Evolutionary conservation across 2,113 vertebrate species (phyloP), one percentile per base, ranked within the genome.

Genomic region (Rhabdornis inornatus): DNA sequence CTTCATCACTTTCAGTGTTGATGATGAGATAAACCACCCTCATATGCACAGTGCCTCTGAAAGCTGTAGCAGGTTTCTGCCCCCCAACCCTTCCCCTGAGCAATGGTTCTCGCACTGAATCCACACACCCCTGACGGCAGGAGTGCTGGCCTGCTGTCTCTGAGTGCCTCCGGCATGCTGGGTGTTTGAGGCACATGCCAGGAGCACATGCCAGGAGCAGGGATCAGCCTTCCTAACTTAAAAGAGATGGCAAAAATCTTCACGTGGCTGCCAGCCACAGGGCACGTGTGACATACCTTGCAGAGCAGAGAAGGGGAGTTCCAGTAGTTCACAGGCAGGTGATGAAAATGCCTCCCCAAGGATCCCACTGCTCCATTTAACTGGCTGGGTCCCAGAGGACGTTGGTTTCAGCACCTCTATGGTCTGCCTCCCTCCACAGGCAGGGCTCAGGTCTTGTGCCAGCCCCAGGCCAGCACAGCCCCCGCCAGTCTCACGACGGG

Each of bases 301-400:
- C 13, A 96, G 79, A 93, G 86, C 92, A 90, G 90, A 95, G 94
- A 81, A 77, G 71, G 94, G 86, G 90, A 94, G 94, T 75, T 97
- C 95, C 96, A 86, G 96, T 0, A 90, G 94, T 89, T 92, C 90
- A 74, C 71, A 77, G 91, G 76, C 86, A 94, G 84, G 19, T 78
- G 94, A 77, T 47, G 83, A 21, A 31, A 90, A 83, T 18, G 2
- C 31, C 68, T 94, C 95, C 95, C 94, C 95, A 89, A 17, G 89
- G 86, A 93, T 93, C 59, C 50, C 94, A 94, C 42, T 89, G 90
- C 71, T 95, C 85, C 90, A 80, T 90, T 86, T 45, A 93, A 92
- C 2, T 42, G 75, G 55, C 76, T 80, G 88, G 52, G 59, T 87
- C 37, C 93, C 83, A 69, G 68, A 45, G 90, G 42, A 93, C 0